phyloP scores from a whole-genome alignment of 2,888 invertebrate species.

The Steinernema scapterisci region DNA sequence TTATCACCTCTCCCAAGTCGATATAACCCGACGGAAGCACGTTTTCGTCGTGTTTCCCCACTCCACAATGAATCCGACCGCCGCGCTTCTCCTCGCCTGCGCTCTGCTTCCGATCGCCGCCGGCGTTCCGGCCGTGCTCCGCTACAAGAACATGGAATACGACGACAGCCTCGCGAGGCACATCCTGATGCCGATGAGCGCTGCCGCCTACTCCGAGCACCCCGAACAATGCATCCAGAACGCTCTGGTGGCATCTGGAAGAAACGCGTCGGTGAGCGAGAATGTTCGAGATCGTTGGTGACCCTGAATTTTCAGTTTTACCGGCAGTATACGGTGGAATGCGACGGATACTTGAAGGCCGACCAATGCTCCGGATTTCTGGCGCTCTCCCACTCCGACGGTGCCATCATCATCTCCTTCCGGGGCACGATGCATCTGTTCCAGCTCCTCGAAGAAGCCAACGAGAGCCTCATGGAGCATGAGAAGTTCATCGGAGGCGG shows the following conservation, averaged over 20 bases:
- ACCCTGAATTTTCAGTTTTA: neutral
- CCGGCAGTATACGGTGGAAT: neutral
- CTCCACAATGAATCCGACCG: neutral
- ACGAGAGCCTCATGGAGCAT: constrained; percentile 40
- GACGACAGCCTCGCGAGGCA: constrained; percentile 35
- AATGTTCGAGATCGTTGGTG: too few species aligned
- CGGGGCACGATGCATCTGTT: constrained; percentile 46
- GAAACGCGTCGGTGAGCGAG: constrained; percentile 37
- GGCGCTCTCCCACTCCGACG: constrained; percentile 43
- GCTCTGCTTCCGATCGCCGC: neutral
- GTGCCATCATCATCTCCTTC: constrained; percentile 49
- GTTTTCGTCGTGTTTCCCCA: too few species aligned
- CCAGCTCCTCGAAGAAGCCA: constrained; percentile 46
- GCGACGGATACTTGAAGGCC: neutral
- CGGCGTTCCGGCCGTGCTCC: neutral
- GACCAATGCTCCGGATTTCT: constrained; percentile 45
- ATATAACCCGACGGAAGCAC: too few species aligned
- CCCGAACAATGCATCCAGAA: constrained; percentile 50
- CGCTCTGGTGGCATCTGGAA: constrained; percentile 35
- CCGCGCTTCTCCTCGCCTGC: neutral
- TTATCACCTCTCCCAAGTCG: too few species aligned
- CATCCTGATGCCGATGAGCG: constrained; percentile 48
- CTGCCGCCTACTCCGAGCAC: constrained; percentile 52
- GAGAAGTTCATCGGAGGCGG: constrained; percentile 53
- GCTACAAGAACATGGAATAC: neutral